Evolutionary conservation across 2,113 vertebrate species (phyloP).

Genomic region (Nothoprocta perdicaria): DNA sequence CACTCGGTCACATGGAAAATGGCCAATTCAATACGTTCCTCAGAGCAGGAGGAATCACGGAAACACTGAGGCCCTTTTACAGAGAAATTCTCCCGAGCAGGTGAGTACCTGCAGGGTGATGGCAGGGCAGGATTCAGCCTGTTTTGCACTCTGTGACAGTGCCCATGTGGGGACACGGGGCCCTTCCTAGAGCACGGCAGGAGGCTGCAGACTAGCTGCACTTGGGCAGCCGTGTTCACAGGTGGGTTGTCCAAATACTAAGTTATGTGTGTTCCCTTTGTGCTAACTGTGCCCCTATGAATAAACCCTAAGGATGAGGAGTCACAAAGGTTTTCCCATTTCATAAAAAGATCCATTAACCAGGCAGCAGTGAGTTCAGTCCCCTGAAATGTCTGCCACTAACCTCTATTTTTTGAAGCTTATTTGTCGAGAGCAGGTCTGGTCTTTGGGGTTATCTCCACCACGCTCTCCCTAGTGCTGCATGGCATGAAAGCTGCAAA

Average conservation of each 20-base stretch:
- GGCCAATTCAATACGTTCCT: neutral
- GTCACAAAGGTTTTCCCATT: neutral
- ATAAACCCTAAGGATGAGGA: neutral
- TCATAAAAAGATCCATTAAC: neutral
- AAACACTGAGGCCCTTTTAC: fast-evolving
- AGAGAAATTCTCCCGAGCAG: neutral
- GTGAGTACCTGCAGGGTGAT: fast-evolving
- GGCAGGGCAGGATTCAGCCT: fast-evolving
- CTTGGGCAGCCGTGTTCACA: neutral
- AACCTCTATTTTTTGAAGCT: neutral
- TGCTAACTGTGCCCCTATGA: neutral
- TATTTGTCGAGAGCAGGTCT: fast-evolving
- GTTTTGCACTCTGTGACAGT: fast-evolving
- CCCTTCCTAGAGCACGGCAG: neutral
- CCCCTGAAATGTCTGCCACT: fast-evolving
- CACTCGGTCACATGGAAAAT: neutral
- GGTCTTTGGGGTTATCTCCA: neutral
- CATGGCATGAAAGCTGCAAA: too few species aligned
- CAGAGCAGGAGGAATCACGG: too few species aligned
- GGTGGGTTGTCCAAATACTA: fast-evolving
- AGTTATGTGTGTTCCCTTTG: neutral
- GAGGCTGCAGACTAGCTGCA: fast-evolving
- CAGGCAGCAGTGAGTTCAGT: neutral
- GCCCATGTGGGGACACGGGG: neutral
- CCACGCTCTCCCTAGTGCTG: neutral